phyloP scores from a whole-genome alignment of 1,140 invertebrate species.

The Phocides pigmalion region DNA sequence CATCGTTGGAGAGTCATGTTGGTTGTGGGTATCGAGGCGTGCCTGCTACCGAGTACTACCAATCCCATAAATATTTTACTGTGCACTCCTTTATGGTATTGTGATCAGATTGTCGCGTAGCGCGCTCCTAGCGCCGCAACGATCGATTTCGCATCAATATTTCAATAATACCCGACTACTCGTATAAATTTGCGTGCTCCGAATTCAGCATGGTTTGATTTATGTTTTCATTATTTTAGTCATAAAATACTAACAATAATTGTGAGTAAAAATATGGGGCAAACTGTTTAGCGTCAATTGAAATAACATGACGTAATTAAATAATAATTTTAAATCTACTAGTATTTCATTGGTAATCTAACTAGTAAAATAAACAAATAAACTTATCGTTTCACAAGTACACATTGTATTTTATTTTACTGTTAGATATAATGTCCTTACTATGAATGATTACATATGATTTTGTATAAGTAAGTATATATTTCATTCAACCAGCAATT shows the following conservation, averaged over 20 bases:
- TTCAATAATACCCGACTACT: slow-evolving; percentile 40
- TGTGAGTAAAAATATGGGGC: background rate
- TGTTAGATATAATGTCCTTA: too few species aligned
- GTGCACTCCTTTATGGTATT: slow-evolving; percentile 61
- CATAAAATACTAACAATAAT: slow-evolving; percentile 1
- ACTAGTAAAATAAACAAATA: background rate
- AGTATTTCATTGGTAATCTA: background rate
- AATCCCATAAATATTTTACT: slow-evolving; percentile 64
- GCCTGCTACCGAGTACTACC: slow-evolving; percentile 44
- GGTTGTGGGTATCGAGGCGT: slow-evolving; percentile 46
- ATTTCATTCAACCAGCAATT: too few species aligned
- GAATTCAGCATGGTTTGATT: slow-evolving; percentile 18
- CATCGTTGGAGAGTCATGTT: slow-evolving; percentile 20
- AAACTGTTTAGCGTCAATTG: background rate
- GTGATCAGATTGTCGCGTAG: slow-evolving; percentile 59
- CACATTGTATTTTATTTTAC: too few species aligned
- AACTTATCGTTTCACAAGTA: too few species aligned
- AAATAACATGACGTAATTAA: background rate
- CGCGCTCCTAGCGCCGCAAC: slow-evolving; percentile 39
- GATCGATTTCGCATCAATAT: slow-evolving; percentile 56
- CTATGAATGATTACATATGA: too few species aligned
- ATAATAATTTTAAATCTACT: background rate
- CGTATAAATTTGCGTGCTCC: slow-evolving; percentile 30
- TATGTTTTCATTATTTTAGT: slow-evolving; percentile 30
- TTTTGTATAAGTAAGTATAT: too few species aligned